These are phyloP conservation scores for Tetragonula clypearis DNA, from an alignment of 1,140 invertebrate genomes.

Conservation along the genomic window DNA sequence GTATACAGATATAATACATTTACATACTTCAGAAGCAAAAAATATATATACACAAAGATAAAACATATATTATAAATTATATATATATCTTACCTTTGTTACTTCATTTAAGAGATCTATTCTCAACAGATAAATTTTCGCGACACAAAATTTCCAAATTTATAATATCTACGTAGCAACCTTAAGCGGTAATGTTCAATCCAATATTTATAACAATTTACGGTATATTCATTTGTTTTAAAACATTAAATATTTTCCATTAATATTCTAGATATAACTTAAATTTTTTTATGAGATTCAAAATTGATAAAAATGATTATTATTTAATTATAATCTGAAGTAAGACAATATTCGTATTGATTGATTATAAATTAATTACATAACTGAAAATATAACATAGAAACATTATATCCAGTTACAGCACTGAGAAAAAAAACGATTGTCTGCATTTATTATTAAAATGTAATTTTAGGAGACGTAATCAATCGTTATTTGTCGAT, in stretches of 20 bases:
- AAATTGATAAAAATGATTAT: constrained; percentile 10
- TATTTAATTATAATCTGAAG: background rate
- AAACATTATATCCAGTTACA: constrained; percentile 15
- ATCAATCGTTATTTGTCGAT: background rate
- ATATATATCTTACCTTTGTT: constrained; percentile 27
- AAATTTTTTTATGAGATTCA: background rate
- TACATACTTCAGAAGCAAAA: constrained; percentile 36
- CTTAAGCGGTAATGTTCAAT: background rate
- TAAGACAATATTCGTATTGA: constrained; percentile 2
- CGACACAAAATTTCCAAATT: background rate
- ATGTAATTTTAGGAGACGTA: background rate
- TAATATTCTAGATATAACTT: background rate
- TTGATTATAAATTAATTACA: constrained; percentile 35
- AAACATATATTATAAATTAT: background rate
- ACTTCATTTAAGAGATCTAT: constrained; percentile 50
- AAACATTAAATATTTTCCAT: background rate
- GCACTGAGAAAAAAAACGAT: constrained; percentile 12
- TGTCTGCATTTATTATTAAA: constrained; percentile 22
- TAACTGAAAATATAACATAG: constrained; percentile 16
- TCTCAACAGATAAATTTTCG: constrained; percentile 21
- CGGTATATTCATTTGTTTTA: background rate
- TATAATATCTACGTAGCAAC: constrained; percentile 1
- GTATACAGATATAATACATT: constrained; percentile 46
- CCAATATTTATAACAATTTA: background rate
- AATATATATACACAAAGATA: constrained; percentile 21